phyloP scores from a whole-genome alignment of 2,888 invertebrate species.

The Dimorphilus gyrociliatus region DNA sequence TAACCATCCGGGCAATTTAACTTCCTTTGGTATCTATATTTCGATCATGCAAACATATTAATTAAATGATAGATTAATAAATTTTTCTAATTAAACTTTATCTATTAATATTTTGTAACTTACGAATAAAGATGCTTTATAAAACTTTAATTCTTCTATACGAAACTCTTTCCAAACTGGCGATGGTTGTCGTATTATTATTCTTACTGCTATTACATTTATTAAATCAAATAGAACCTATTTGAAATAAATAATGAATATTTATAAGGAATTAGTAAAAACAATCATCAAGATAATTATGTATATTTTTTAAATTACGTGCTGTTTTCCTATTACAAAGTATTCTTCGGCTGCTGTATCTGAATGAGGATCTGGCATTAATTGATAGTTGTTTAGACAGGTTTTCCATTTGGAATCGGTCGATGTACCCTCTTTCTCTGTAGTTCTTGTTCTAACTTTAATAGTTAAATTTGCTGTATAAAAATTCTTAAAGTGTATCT shows the following conservation, averaged over 20 bases:
- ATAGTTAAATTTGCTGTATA: slow-evolving; percentile 25
- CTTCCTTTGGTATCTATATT: no score
- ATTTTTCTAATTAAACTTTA: no score
- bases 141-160: slow-evolving; percentile 21
- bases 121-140: slow-evolving; percentile 3
- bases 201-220: slow-evolving; percentile 19
- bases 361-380: slow-evolving; percentile 31
- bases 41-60: no score
- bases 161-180: slow-evolving; percentile 34
- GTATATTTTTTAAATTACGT: slow-evolving; percentile 11
- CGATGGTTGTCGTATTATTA: slow-evolving; percentile 32
- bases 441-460: slow-evolving; percentile 15
- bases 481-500: slow-evolving; percentile 30
- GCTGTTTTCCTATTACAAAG: slow-evolving; percentile 22
- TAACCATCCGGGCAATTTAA: no score
- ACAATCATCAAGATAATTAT: neutral
- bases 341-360: slow-evolving; percentile 26
- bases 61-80: no score
- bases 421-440: neutral
- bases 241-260: slow-evolving; percentile 4
- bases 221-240: slow-evolving; percentile 18
- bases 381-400: slow-evolving; percentile 17
- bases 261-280: slow-evolving; percentile 5
- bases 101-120: no score
- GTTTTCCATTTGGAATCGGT: slow-evolving; percentile 19